Conservation (phyloP, 2,888 invertebrate species). For the Saturnia japonica region DNA sequence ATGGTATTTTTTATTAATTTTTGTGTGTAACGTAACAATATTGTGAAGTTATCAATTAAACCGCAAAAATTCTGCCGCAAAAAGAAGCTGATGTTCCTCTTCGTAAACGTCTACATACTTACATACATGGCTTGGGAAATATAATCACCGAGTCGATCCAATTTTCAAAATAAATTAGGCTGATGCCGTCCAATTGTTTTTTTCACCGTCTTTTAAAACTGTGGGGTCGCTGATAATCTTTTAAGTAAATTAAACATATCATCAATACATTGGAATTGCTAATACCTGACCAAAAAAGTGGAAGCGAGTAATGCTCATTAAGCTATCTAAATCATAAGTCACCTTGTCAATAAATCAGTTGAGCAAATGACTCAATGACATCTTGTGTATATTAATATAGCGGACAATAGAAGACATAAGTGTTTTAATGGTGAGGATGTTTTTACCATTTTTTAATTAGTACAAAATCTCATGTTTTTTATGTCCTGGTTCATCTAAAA, state of each 20-base stretch:
- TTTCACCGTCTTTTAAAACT: neutral
- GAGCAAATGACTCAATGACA: conserved; percentile 34
- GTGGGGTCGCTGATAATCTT: neutral
- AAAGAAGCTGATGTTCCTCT: neutral
- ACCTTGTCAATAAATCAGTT: conserved; percentile 38
- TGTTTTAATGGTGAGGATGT: neutral
- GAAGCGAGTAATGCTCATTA: conserved; percentile 3
- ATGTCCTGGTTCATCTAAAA: neutral
- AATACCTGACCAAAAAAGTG: conserved; percentile 13
- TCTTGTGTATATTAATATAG: conserved; percentile 26
- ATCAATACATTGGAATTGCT: conserved; percentile 13
- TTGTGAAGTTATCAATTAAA: neutral
- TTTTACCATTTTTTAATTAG: neutral
- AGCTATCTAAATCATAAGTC: conserved; percentile 36
- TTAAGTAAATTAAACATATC: conserved; percentile 13
- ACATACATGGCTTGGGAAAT: neutral
- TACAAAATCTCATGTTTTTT: neutral
- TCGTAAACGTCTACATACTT: neutral
- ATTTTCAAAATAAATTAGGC: neutral
- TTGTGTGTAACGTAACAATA: too few species aligned
- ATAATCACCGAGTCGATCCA: neutral
- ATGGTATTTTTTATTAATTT: too few species aligned
- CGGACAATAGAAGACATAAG: conserved; percentile 20
- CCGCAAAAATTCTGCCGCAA: neutral
- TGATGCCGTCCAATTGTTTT: neutral